Base-by-base conservation (phyloP, 2,888 invertebrate species). In the Drosophila atroscutellata region DNA sequence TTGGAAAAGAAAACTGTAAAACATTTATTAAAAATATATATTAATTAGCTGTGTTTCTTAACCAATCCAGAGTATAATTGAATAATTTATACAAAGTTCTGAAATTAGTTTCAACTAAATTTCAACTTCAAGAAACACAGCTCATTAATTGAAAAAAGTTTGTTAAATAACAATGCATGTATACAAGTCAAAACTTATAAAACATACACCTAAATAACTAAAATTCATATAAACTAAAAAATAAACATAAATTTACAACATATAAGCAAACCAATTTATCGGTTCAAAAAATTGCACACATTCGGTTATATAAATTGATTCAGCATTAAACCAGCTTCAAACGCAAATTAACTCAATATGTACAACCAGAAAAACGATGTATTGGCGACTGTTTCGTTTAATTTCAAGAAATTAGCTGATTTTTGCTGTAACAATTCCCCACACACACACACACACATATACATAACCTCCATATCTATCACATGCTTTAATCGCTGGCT, bases 111-210 rank as follows among this genome's bases (percentile, higher is more conserved):
- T 24, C 8, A 24, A 45, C 24, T 45, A 6, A 11, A n/a, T 11
- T 54, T 24, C 18, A 36, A 24, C 13, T 13, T 20, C 8, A 34
- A 45, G 45, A 57, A 66, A 67, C 47, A 67, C 68, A 69, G 68
- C 47, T 58, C 24, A 39, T 39, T 26, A 26, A 56, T 34, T 37
- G 28, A 7, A 56, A 30, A 26, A 55, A 50, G 26, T 32, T 26
- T 26, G 26, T 30, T 51, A 18, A n/a, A 61, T 26, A 49, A 39
- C 24, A 60, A 57, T 70, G 75, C 75, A 75, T 75, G 75, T 49
- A 32, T 18, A 37, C 8, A 45, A 51, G 18, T 54, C 15, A 13
- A 50, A 64, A 64, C 45, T 50, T 6, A 32, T 39, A 15, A 55
- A 49, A 50, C 24, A 52, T 18, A 55, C 37, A 47, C 49, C 56